Evolutionary conservation across 2,888 invertebrate species (phyloP).

Genomic region (Apotomis turbidana): DNA sequence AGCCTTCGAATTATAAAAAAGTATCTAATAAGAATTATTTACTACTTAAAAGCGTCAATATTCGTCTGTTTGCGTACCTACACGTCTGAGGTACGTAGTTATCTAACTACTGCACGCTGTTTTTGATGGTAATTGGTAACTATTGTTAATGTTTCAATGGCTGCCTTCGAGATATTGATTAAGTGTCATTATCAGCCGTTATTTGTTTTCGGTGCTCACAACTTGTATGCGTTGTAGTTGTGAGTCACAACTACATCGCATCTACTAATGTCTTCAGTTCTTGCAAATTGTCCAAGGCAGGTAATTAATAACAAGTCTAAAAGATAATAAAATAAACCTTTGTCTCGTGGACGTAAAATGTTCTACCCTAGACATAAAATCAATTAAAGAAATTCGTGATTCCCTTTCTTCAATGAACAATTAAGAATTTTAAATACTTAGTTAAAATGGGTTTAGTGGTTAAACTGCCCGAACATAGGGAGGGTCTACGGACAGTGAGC

Average conservation of each 20-base stretch:
- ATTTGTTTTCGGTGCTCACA: constrained; percentile 3
- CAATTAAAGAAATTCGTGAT: too few relatives aligned
- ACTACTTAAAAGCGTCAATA: neutral
- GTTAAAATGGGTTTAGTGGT: constrained; percentile 36
- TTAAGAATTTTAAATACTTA: constrained; percentile 22
- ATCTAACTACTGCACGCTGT: neutral
- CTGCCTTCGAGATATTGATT: constrained; percentile 51
- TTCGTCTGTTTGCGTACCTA: neutral
- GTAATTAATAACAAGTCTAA: neutral
- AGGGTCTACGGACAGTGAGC: constrained; percentile 16
- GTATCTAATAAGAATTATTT: too few relatives aligned
- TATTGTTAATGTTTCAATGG: constrained; percentile 34
- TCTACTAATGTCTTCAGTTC: neutral
- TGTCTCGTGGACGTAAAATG: neutral
- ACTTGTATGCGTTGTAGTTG: too few relatives aligned
- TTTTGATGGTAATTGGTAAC: constrained; percentile 13
- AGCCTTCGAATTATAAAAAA: too few relatives aligned
- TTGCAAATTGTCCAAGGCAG: neutral
- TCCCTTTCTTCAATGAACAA: constrained; percentile 19
- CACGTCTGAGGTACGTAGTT: neutral
- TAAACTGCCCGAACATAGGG: constrained; percentile 30
- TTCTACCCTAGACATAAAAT: too few relatives aligned
- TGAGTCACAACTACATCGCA: constrained; percentile 1
- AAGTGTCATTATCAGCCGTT: constrained; percentile 48
- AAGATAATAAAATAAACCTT: neutral